Conservation (phyloP, 1,140 invertebrate species). For the Bombus confusus region DNA sequence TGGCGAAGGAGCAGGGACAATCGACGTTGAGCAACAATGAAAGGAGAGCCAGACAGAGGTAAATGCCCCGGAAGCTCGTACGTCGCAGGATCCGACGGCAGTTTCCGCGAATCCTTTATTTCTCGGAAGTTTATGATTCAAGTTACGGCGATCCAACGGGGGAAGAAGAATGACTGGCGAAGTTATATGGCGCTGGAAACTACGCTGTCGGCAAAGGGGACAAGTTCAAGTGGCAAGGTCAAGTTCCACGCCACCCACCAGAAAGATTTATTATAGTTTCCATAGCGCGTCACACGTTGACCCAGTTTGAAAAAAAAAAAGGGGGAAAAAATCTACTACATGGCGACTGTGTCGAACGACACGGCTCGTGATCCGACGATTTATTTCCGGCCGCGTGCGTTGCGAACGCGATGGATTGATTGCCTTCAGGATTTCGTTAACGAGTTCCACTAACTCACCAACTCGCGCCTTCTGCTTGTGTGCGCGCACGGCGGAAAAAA, state of each 20-base stretch:
- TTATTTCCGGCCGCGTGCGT: constrained; percentile 26
- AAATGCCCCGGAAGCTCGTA: not conserved
- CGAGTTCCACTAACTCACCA: not conserved
- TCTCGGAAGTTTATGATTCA: constrained; percentile 50
- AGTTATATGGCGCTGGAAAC: constrained; percentile 46
- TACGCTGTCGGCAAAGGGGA: constrained; percentile 18
- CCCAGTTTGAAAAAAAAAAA: constrained; percentile 40
- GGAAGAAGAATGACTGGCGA: constrained; percentile 54
- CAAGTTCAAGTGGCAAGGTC: constrained; percentile 65
- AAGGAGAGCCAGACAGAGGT: not conserved
- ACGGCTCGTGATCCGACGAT: constrained; percentile 31
- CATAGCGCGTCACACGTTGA: constrained; percentile 45
- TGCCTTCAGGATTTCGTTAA: constrained; percentile 11
- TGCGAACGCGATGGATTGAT: constrained; percentile 4
- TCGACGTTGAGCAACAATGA: not conserved
- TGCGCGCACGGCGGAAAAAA: not conserved
- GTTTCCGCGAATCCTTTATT: constrained; percentile 42
- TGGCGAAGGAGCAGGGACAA: not conserved
- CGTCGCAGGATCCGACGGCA: not conserved
- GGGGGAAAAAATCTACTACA: not conserved
- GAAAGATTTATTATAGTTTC: constrained; percentile 61
- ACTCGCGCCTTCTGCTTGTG: not conserved
- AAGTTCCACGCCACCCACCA: constrained; percentile 31
- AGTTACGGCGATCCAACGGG: constrained; percentile 41
- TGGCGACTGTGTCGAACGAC: constrained; percentile 1